Base-by-base conservation (phyloP, 2,797 vertebrate genomes). In the Chrosomus eos region DNA sequence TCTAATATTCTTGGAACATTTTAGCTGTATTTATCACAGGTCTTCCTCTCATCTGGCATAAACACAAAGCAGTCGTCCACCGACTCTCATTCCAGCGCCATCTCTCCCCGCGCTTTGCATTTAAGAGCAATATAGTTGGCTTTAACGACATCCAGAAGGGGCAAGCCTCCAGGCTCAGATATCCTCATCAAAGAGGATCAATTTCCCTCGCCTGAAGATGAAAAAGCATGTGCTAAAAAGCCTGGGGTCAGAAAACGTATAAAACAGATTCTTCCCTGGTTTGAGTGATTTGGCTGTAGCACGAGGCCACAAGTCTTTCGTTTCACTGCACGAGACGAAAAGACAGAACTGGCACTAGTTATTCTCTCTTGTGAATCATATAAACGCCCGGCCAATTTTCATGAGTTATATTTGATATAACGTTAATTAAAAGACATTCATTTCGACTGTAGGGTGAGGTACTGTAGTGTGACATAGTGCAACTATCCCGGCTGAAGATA, bases 171-270 rank as follows among this genome's bases (percentile, higher is more conserved):
- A 71, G 86, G 76, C 79, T 82, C 36, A 70, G 66, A 60, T 19
- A 88, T 83, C 64, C 72, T 51, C 31, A 89, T 86, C 64, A 85
- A 83, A 48, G 58, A n/a, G n/a, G 53, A 89, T 81, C 10, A 45
- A 76, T 66, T 58, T 70, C 48, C 45, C 55, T 75, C 26, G 14
- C n/a, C 45, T 33, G 53, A 45, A 79, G 70, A 82, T 36, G 36
- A 62, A 73, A 80, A 82, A 48, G 21, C 40, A 23, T 66, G 62
- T 66, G 67, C 31, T 78, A 31, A 51, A 86, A 75, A 60, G 83
- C 66, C 26, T 4, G 21, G 19, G 71, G 48, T 85, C 45, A 80
- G 21, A 73, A 55, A 53, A 45, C 45, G 38, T 53, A 38, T 78
- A 73, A 85, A 33, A 36, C 23, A 60, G 76, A 83, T 85, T 85